phyloP scores from a whole-genome alignment of 2,888 invertebrate species.

The Loripinus fragilis region DNA sequence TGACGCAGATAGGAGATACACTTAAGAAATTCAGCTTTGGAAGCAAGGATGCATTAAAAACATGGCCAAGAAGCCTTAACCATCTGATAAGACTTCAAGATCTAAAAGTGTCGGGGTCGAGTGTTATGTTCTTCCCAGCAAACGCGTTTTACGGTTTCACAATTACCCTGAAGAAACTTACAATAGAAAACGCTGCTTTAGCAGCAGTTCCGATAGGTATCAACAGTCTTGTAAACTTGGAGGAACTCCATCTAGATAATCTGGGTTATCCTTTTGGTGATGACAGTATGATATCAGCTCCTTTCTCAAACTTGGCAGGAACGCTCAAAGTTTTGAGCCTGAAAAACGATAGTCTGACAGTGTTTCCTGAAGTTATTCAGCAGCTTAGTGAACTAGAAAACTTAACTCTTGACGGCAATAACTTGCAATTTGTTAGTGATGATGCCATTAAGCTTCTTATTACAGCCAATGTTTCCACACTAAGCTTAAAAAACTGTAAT shows the following conservation, averaged over 20 bases:
- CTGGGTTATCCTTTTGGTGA: conserved; percentile 51
- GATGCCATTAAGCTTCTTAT: conserved; percentile 56
- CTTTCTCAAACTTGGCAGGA: conserved; percentile 44
- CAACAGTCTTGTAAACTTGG: conserved; percentile 35
- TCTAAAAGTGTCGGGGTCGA: conserved; percentile 48
- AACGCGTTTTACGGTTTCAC: conserved; percentile 60
- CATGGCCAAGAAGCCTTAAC: conserved; percentile 55
- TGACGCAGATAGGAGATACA: conserved; percentile 38
- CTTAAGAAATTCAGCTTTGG: conserved; percentile 59
- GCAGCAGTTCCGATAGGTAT: conserved; percentile 56
- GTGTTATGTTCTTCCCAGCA: conserved; percentile 47
- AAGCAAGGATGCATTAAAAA: conserved; percentile 25
- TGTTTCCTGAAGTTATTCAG: conserved; percentile 58
- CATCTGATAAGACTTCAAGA: conserved; percentile 60
- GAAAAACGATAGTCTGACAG: conserved; percentile 58
- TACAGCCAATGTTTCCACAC: conserved; percentile 47
- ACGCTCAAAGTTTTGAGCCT: conserved; percentile 58
- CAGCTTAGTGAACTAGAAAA: conserved; percentile 40
- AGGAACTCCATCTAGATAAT: conserved; percentile 60
- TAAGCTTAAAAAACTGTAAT: conserved; percentile 60
- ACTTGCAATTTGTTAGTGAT: conserved; percentile 65
- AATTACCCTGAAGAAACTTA: conserved; percentile 50
- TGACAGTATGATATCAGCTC: conserved; percentile 50
- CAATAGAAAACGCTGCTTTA: conserved; percentile 58
- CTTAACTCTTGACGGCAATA: conserved; percentile 59